Percentiles rank a stretch among this genome's conserved stretches.
Evolutionary conservation across 2,888 invertebrate species (phyloP).

Genomic region (Nymphalis polychloros): DNA sequence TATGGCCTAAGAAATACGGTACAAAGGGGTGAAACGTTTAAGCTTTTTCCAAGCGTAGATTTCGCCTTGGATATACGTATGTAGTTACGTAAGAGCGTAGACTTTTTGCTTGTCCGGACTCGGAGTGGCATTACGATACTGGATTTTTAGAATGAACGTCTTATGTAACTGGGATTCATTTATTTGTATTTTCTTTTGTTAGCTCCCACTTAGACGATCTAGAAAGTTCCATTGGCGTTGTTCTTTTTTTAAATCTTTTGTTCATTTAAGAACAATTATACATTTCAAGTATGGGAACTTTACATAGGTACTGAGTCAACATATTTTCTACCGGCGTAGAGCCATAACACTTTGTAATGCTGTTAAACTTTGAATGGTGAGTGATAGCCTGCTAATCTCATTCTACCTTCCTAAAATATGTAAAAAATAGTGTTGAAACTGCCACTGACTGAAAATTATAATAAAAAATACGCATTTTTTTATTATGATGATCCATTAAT

Average conservation of each 20-base stretch:
- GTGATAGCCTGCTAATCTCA: too few relatives aligned
- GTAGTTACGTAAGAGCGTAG: constrained; percentile 26
- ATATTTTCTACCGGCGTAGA: too few relatives aligned
- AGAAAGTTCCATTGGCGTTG: not conserved
- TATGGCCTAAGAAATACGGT: constrained; percentile 38
- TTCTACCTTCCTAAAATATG: too few relatives aligned
- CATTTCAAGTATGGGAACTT: too few relatives aligned
- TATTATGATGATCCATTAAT: not conserved
- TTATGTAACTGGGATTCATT: constrained; percentile 15
- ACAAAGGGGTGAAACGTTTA: constrained; percentile 41
- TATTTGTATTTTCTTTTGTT: constrained; percentile 9
- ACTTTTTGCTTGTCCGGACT: constrained; percentile 25
- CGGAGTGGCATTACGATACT: constrained; percentile 12
- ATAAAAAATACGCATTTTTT: not conserved
- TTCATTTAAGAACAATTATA: too few relatives aligned
- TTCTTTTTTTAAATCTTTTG: not conserved
- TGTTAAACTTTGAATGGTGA: too few relatives aligned
- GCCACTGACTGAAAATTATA: too few relatives aligned
- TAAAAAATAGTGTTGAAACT: too few relatives aligned
- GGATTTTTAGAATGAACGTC: constrained; percentile 4
- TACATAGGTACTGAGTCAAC: too few relatives aligned
- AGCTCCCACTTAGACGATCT: not conserved
- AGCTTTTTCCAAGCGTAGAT: constrained; percentile 33
- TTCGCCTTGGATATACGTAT: constrained; percentile 21
- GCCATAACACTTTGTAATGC: too few relatives aligned